These are phyloP conservation scores for Tokudaia muenninki DNA, from an alignment of 2,797 vertebrate species.

Conservation along the genomic window DNA sequence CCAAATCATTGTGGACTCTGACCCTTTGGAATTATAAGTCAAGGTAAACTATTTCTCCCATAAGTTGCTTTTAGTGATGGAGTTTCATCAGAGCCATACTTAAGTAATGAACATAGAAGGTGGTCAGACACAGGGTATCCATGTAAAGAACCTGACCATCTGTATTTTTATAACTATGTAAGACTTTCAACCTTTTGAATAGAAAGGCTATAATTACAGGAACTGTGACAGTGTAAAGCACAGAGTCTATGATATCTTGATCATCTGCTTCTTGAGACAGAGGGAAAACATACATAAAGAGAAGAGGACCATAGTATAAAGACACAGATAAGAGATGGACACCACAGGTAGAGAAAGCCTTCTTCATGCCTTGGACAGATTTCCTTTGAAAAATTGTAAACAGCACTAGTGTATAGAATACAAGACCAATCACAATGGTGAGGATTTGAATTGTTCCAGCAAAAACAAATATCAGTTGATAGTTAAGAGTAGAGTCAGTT, in stretches of 20 bases:
- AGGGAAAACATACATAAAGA: constrained; percentile 57
- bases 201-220: constrained; percentile 50
- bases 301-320: constrained; percentile 63
- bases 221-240: constrained; percentile 63
- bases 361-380: background rate
- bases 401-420: constrained; percentile 59
- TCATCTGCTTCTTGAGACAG: background rate
- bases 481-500: constrained; percentile 46
- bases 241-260: constrained; percentile 55
- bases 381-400: constrained; percentile 51
- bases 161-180: background rate
- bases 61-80: background rate
- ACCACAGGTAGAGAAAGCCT: constrained; percentile 71
- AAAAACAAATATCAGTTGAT: constrained; percentile 37
- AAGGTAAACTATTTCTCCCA: background rate
- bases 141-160: background rate
- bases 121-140: background rate
- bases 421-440: background rate
- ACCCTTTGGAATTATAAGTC: background rate
- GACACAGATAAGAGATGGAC: constrained; percentile 61
- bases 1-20: background rate
- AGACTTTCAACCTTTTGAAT: background rate
- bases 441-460: constrained; percentile 53
- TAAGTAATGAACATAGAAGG: no score
- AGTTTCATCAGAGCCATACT: background rate